Evolutionary conservation across 2,797 vertebrate species (phyloP).

Genomic region (Corythornis leucogaster): DNA sequence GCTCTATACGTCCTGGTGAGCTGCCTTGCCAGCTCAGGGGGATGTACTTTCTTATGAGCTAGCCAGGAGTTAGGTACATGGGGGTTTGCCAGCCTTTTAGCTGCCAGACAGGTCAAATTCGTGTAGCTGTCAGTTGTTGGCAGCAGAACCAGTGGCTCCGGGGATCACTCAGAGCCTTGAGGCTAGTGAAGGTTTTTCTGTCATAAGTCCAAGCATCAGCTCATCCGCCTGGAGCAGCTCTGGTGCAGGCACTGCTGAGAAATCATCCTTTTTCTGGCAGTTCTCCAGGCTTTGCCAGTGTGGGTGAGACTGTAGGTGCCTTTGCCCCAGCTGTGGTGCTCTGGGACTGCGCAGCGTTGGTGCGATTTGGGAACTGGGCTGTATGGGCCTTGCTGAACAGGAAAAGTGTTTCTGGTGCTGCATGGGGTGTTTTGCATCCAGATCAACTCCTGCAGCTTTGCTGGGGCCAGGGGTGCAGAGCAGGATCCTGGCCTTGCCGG

Average conservation of each 20-base stretch:
- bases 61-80: background rate
- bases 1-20: background rate
- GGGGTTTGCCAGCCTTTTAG: constrained; percentile 25
- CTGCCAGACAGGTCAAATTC: constrained; percentile 31
- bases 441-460: background rate
- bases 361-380: background rate
- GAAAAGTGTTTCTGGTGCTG: background rate
- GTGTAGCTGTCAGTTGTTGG: background rate
- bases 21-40: background rate
- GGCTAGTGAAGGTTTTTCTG: background rate
- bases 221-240: fast-evolving
- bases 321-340: background rate
- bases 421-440: background rate
- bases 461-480: background rate
- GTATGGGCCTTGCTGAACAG: background rate
- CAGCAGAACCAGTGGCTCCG: background rate
- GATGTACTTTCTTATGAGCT: background rate
- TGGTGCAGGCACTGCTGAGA: background rate
- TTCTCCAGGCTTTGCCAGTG: background rate
- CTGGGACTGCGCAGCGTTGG: background rate
- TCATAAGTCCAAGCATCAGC: background rate
- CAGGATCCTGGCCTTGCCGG: background rate
- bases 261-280: background rate
- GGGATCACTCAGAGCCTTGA: background rate
- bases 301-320: background rate